Evolutionary conservation across 2,113 vertebrate species (phyloP).

Genomic region (Ursus arctos): DNA sequence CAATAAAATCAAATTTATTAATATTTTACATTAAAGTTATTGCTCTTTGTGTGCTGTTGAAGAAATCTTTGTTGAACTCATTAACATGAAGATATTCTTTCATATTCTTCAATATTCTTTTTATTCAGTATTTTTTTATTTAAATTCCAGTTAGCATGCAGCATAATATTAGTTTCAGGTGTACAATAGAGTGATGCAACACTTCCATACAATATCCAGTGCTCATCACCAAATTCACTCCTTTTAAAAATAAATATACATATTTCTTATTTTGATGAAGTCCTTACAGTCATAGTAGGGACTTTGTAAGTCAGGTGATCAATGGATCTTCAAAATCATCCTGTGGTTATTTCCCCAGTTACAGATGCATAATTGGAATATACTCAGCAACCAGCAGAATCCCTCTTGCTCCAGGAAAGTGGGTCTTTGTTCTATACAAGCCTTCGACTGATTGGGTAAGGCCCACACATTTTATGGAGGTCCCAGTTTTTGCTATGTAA

Average conservation of each 20-base stretch:
- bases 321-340: neutral
- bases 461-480: neutral
- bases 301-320: neutral
- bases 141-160: neutral
- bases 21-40: neutral
- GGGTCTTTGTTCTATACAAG: neutral
- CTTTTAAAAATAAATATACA: neutral
- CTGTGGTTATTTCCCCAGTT: neutral
- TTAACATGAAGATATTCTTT: neutral
- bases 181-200: neutral
- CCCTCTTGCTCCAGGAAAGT: neutral
- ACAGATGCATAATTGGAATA: neutral
- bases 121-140: neutral
- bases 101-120: neutral
- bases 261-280: neutral
- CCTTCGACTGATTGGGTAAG: neutral
- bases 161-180: neutral
- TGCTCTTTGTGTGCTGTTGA: neutral
- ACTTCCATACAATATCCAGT: neutral
- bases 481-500: neutral
- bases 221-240: neutral
- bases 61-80: neutral
- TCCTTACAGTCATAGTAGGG: neutral
- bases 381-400: neutral
- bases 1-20: neutral